These are phyloP conservation scores for Megalurothrips usitatus DNA, from an alignment of 2,888 invertebrate species.

Conservation along the genomic window DNA sequence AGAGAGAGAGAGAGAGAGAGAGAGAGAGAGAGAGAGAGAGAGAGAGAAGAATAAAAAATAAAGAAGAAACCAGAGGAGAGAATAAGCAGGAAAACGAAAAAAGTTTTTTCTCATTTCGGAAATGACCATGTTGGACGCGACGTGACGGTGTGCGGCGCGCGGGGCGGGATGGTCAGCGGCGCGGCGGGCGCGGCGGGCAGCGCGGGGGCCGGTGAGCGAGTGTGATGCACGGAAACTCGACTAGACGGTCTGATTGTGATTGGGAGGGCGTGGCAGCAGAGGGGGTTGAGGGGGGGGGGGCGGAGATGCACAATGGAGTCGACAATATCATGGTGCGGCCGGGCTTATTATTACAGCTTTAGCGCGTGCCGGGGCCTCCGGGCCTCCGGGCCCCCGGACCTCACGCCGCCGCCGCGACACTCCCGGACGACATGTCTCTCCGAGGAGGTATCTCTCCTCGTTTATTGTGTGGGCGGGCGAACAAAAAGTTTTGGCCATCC, in stretches of 20 bases:
- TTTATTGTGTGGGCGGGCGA: background rate
- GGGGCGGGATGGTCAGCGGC: background rate
- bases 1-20: background rate
- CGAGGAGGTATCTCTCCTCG: background rate
- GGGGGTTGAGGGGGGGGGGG: background rate
- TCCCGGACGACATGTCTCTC: background rate
- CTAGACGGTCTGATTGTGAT: slow-evolving; percentile 13
- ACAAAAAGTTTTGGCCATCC: background rate
- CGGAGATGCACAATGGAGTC: background rate
- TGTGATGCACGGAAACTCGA: background rate
- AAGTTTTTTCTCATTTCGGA: slow-evolving; percentile 19
- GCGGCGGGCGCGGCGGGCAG: background rate
- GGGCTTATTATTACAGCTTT: background rate
- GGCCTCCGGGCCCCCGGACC: too few relatives aligned
- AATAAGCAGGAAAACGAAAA: background rate
- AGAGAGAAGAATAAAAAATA: background rate
- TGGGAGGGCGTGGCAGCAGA: background rate
- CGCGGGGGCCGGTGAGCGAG: background rate
- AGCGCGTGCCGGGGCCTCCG: background rate
- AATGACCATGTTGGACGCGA: slow-evolving; percentile 12
- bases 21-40: background rate
- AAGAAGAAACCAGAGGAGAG: too few relatives aligned
- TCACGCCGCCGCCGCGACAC: too few relatives aligned
- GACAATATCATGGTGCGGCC: background rate
- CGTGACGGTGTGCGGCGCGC: background rate